Evolutionary conservation across 2,113 vertebrate species (phyloP), one percentile per base, ranked within the genome.

Genomic region (Riparia riparia): DNA sequence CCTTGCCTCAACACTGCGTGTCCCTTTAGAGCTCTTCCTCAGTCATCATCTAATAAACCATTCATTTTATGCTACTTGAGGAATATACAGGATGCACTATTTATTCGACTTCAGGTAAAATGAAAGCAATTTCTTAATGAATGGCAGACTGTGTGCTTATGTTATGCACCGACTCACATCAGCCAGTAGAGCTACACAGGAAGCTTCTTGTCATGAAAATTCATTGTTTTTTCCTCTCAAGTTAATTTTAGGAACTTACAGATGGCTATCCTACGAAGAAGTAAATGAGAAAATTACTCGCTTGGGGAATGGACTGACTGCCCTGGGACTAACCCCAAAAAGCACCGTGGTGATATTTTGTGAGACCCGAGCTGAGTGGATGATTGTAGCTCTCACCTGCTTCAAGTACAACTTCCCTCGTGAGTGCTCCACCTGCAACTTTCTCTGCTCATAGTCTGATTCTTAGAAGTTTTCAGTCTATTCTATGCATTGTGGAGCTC

Each of bases 341-440:
- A 98, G 88, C 69, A 99, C 97, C 5, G 98, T 99, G n/a, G 99
- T 98, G 37, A 99, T 99, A 80, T 99, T 99, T 94, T 99, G 99
- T 82, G 99, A 99, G 97, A 99, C 99, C 34, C 97, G 99, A 93
- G 99, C 99, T 0, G 99, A 99, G 73, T 99, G 99, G 99, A 99
- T 99, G 98, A 98, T 99, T 56, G 91, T 98, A 6, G 99, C 99
- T 19, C 99, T 99, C 93, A 94, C 99, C 41, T 99, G 99, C 98
- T 99, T 99, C 96, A 99, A 99, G 96, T 97, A 94, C 96, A 99
- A 99, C 97, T 99, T 99, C 65, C 99, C 99, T 86, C 97, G 99
- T 99, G 97, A 99, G 99, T 98, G 56, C 28, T 73, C 24, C 45
- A 1, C 49, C 28, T 32, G 12, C 13, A 85, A 42, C 12, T 70